A percentile compares a stretch with the other conserved stretches of the same genome.
These are phyloP conservation scores for cattle (Bos taurus) DNA, from an alignment of 2,113 vertebrate genomes.

Conservation along the genomic window ARS-UCD2.0 NC_037328.1:14659001-14659500, in stretches of 20 bases:
- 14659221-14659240: not conserved
- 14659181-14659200: rapidly evolving
- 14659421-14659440: not conserved
- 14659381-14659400: not conserved
- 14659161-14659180: not conserved
- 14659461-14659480: rapidly evolving
- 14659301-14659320: rapidly evolving
- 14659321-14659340: not conserved
- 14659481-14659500: not conserved
- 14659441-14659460: not conserved
- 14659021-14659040: not conserved
- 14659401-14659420: not conserved
- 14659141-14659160: rapidly evolving
- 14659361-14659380: not conserved
- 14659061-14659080: not conserved
- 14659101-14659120: not conserved
- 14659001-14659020: not conserved
- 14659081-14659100: not conserved
- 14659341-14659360: not conserved
- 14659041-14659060: not conserved
- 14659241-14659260: not conserved
- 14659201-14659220: not conserved
- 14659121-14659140: rapidly evolving
- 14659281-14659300: not conserved
- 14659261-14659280: not conserved